Evolutionary conservation across 2,888 invertebrate species (phyloP).

Genomic region (Branchellion lobata): DNA sequence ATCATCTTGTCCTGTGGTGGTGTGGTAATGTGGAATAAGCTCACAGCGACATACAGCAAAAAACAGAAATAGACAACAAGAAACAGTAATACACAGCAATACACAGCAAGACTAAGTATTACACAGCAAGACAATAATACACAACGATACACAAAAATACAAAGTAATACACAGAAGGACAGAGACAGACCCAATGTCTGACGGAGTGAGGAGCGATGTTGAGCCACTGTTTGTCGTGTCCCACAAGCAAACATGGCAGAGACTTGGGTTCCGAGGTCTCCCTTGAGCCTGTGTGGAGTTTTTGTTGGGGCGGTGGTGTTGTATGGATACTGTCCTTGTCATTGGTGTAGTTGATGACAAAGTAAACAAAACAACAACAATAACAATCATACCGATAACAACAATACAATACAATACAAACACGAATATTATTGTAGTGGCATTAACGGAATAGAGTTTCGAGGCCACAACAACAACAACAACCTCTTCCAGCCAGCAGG

Average conservation of each 20-base stretch:
- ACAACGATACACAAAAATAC: no score
- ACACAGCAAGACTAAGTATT: background rate
- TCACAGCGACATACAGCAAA: background rate
- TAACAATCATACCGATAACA: no score
- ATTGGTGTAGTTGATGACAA: no score
- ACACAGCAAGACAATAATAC: no score
- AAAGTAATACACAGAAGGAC: background rate
- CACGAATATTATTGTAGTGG: no score
- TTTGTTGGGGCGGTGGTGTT: background rate
- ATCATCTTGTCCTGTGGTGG: constrained; percentile 82
- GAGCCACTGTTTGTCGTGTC: constrained; percentile 91
- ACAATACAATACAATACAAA: constrained; percentile 35
- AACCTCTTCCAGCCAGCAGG: constrained; percentile 82
- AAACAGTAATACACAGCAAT: background rate
- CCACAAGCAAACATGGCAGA: constrained; percentile 87
- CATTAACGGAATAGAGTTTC: background rate
- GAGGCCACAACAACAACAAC: background rate
- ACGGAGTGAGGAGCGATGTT: constrained; percentile 90
- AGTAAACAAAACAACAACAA: no score
- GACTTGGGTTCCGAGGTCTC: constrained; percentile 96
- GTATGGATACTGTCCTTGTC: no score
- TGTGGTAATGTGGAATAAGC: background rate
- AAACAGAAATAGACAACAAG: no score
- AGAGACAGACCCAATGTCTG: constrained; percentile 74
- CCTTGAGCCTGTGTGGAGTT: constrained; percentile 82